Evolutionary conservation across 2,797 vertebrate species (phyloP).

Genomic region (Melanotaenia parkinsoni): DNA sequence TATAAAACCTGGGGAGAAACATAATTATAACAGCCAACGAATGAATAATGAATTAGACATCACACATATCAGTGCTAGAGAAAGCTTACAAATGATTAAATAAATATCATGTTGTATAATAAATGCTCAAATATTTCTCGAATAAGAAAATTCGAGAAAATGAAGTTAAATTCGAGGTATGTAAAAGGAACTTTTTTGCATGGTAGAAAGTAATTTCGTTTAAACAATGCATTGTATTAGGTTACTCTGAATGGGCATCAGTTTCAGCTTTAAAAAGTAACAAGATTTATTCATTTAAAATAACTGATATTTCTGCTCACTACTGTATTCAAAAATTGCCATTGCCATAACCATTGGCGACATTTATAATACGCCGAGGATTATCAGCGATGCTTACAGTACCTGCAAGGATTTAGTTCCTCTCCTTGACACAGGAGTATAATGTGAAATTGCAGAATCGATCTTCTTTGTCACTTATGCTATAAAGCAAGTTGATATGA

Average conservation of each 20-base stretch:
- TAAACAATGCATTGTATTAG: background rate
- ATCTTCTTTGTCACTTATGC: constrained; percentile 8
- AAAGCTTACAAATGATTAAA: background rate
- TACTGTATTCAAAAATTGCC: background rate
- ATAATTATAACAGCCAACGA: background rate
- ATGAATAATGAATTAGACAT: background rate
- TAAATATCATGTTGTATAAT: background rate
- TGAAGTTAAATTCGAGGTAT: no score
- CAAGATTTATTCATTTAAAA: no score
- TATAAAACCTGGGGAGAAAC: background rate
- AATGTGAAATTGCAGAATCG: background rate
- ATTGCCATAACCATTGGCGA: background rate
- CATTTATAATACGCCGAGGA: constrained; percentile 5
- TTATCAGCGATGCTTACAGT: constrained; percentile 23
- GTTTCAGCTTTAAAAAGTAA: background rate
- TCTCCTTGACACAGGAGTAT: background rate
- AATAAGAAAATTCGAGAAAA: no score
- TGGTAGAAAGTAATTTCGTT: background rate
- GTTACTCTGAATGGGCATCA: background rate
- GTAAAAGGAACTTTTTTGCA: background rate
- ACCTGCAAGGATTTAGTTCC: constrained; percentile 45
- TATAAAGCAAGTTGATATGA: background rate
- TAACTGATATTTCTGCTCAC: background rate
- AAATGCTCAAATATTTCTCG: no score
- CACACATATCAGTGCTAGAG: background rate